Conservation (phyloP, 2,797 vertebrate species). For the Sciurus carolinensis region DNA sequence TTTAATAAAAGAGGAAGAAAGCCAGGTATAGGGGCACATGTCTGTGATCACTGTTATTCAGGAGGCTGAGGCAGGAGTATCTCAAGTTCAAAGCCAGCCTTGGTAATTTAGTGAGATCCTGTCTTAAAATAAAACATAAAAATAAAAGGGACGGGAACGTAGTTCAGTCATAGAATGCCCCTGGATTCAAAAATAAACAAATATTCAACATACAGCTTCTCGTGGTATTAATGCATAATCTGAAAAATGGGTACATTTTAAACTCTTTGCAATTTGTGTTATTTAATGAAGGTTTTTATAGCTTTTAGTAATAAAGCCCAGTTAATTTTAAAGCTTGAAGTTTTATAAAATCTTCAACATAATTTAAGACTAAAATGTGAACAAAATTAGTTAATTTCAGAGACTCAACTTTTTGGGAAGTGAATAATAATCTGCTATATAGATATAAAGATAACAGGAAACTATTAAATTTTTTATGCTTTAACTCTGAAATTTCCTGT, state of each 20-base stretch:
- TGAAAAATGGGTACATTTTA: conserved; percentile 62
- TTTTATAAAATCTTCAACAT: conserved; percentile 68
- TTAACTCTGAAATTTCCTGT: conserved; percentile 54
- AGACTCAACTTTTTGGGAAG: conserved; percentile 64
- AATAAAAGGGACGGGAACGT: not conserved
- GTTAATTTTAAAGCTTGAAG: conserved; percentile 38
- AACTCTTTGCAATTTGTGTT: conserved; percentile 50
- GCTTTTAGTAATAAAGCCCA: conserved; percentile 22
- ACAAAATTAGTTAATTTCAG: conserved; percentile 66
- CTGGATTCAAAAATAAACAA: not conserved
- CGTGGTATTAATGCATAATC: not conserved
- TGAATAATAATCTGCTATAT: conserved; percentile 49
- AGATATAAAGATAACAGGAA: conserved; percentile 54
- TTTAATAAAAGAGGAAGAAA: not conserved
- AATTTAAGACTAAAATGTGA: conserved; percentile 78
- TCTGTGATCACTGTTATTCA: not conserved
- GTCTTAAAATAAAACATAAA: not conserved
- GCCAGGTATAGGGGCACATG: not conserved
- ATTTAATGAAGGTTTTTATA: conserved; percentile 15
- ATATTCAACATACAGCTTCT: conserved; percentile 62
- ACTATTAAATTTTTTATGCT: conserved; percentile 61
- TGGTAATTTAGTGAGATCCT: not conserved
- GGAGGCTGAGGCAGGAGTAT: not conserved
- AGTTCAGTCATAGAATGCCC: not conserved
- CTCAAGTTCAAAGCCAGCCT: not conserved